These are phyloP conservation scores for Hippocampus comes DNA, from an alignment of 2,113 vertebrate species.

Conservation along the genomic window DNA sequence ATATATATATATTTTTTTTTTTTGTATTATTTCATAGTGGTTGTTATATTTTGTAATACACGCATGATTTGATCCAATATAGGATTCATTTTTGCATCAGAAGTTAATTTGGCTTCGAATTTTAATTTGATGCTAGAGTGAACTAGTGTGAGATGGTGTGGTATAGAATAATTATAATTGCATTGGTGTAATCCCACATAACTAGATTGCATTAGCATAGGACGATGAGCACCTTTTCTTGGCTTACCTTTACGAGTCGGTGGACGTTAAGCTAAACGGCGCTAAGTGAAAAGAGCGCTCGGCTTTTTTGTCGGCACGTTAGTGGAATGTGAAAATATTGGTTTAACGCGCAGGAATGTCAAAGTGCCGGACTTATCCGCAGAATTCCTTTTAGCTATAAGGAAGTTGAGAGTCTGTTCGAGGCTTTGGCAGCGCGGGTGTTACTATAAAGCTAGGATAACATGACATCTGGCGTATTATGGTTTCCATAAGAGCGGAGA, in stretches of 20 bases:
- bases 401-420: slow-evolving; percentile 12
- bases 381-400: neutral
- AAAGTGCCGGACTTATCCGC: slow-evolving; percentile 1
- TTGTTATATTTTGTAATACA: slow-evolving; percentile 1
- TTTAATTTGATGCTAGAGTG: neutral
- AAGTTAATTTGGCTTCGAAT: neutral
- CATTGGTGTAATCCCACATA: neutral
- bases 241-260: neutral
- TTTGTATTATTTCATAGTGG: neutral
- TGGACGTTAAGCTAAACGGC: neutral
- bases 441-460: slow-evolving; percentile 33
- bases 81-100: neutral
- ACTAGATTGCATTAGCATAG: neutral
- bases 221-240: neutral
- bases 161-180: neutral
- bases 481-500: slow-evolving; percentile 57
- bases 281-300: neutral
- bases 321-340: slow-evolving; percentile 1
- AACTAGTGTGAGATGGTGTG: neutral
- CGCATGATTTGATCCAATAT: too few relatives aligned
- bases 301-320: neutral
- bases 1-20: too few relatives aligned
- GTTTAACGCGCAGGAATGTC: slow-evolving; percentile 1
- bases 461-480: slow-evolving; percentile 48
- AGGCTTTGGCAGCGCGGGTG: neutral